Evolutionary conservation across 2,888 invertebrate genomes (phyloP).

Genomic region (Drosophila paranaensis): DNA sequence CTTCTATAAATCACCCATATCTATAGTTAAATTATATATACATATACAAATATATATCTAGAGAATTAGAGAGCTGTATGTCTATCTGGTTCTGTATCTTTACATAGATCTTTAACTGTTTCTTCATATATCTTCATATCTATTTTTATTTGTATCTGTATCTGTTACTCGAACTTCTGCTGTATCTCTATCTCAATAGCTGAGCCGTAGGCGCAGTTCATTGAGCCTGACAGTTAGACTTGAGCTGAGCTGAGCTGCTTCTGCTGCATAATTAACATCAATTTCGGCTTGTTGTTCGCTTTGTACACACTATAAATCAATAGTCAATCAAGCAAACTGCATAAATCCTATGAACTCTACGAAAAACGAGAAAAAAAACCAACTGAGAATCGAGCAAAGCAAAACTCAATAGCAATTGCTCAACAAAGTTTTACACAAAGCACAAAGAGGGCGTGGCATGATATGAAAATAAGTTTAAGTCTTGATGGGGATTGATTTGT

Average conservation of each 20-base stretch:
- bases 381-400: conserved; percentile 6
- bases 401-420: conserved; percentile 15
- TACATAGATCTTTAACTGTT: no score
- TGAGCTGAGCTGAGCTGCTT: conserved; percentile 53
- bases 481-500: not conserved
- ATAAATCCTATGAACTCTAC: conserved; percentile 57
- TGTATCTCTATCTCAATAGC: conserved; percentile 14
- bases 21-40: no score
- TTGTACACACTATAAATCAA: conserved; percentile 51
- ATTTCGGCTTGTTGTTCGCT: conserved; percentile 46
- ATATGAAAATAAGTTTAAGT: not conserved
- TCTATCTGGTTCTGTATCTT: not conserved
- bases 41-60: no score
- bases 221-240: conserved; percentile 63
- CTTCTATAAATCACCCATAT: not conserved
- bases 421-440: conserved; percentile 15
- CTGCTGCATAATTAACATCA: conserved; percentile 71
- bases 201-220: conserved; percentile 68
- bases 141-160: conserved; percentile 4
- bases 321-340: conserved; percentile 49
- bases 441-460: conserved; percentile 23
- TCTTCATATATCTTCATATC: no score
- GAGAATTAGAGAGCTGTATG: no score
- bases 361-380: conserved; percentile 4
- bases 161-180: conserved; percentile 1